A percentile compares a stretch with the other conserved stretches of the same genome.
Conservation (phyloP, 2,113 vertebrate species). For the Aspidoscelis tigris region DNA sequence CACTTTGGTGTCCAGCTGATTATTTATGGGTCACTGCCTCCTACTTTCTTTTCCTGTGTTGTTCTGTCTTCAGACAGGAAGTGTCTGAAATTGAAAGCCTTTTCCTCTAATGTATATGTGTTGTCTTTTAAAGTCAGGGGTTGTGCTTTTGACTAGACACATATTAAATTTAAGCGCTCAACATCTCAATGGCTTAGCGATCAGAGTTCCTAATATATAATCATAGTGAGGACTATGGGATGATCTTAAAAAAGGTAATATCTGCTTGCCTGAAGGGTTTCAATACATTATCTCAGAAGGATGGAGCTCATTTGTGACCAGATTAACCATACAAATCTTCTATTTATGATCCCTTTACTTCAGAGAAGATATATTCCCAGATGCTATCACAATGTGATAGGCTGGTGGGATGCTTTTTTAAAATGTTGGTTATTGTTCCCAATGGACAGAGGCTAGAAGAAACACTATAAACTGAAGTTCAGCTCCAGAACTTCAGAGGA, state of each 20-base stretch:
- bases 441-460: neutral
- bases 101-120: neutral
- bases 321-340: conserved; percentile 6
- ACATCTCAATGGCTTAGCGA: neutral
- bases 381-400: conserved; percentile 4
- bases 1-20: too few species aligned
- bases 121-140: neutral
- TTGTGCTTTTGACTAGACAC: neutral
- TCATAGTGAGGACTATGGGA: neutral
- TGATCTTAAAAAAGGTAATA: neutral
- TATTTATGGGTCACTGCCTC: too few species aligned
- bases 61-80: too few species aligned
- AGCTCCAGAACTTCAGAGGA: neutral
- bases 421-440: neutral
- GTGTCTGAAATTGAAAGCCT: neutral
- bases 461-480: neutral
- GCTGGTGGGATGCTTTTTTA: conserved; percentile 7
- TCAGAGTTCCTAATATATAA: neutral
- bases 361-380: conserved; percentile 36
- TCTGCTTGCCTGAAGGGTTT: neutral
- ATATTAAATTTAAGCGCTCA: neutral
- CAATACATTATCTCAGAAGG: neutral
- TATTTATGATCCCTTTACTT: conserved; percentile 15
- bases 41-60: too few species aligned
- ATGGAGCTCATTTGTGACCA: neutral